These are phyloP conservation scores for Eristalis pertinax DNA, from an alignment of 2,888 invertebrate genomes.

Conservation along the genomic window DNA sequence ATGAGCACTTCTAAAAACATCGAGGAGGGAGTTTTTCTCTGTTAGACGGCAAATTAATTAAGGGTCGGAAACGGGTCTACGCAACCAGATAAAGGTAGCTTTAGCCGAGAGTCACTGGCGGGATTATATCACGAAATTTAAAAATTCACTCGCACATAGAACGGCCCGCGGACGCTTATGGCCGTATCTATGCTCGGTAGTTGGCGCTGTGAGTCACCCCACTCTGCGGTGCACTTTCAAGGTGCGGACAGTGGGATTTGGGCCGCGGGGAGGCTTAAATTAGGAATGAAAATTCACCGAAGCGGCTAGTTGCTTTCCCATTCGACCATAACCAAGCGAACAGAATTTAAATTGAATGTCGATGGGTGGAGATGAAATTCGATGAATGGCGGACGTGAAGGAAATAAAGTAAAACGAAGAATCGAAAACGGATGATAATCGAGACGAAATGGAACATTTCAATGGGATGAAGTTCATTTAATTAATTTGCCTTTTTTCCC, in stretches of 20 bases:
- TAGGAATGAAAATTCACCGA: slow-evolving; percentile 60
- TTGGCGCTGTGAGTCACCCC: slow-evolving; percentile 10
- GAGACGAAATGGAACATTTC: slow-evolving; percentile 24
- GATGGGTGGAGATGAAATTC: slow-evolving; percentile 48
- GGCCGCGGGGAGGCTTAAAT: slow-evolving; percentile 28
- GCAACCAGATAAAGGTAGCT: not conserved
- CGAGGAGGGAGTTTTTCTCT: slow-evolving; percentile 31
- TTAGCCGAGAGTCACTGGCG: slow-evolving; percentile 11
- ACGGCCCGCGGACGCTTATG: not conserved
- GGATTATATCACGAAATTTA: slow-evolving; percentile 55
- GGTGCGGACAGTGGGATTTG: slow-evolving; percentile 25
- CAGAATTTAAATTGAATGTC: slow-evolving; percentile 69
- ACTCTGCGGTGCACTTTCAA: slow-evolving; percentile 32
- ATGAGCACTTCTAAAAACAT: not conserved
- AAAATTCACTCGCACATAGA: slow-evolving; percentile 26
- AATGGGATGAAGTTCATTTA: slow-evolving; percentile 33
- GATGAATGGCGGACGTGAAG: slow-evolving; percentile 27
- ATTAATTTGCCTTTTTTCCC: slow-evolving; percentile 9
- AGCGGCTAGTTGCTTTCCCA: slow-evolving; percentile 70
- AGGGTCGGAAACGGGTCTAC: slow-evolving; percentile 51
- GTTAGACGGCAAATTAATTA: slow-evolving; percentile 65
- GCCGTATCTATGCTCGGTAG: not conserved
- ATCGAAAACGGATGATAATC: slow-evolving; percentile 25
- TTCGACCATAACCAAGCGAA: slow-evolving; percentile 69
- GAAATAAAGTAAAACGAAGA: not conserved